Evolutionary conservation across 2,797 vertebrate genomes (phyloP), one percentile per base, ranked within the genome.

Genomic region (Oceanodroma leucorhoa): DNA sequence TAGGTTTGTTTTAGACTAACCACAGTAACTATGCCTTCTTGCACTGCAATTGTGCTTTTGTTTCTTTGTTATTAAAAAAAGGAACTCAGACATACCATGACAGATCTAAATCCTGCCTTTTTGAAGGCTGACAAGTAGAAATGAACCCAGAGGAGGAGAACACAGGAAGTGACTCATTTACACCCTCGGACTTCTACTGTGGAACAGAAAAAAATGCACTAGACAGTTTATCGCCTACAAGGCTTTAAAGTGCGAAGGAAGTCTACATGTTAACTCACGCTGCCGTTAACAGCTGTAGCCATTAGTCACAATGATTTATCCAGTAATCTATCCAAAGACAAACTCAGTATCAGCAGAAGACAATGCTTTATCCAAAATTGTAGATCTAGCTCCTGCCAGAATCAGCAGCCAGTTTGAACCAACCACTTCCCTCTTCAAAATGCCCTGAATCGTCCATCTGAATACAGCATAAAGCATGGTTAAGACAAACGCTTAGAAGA

Each of bases 111-210:
- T 65, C 65, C 91, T 92, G 91, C 60, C 30, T 80, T 89, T 91
- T 18, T 58, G 32, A 84, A 71, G 8, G 54, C 70, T 80, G 61
- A 58, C 69, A 78, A 71, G 53, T 22, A 54, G 72, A 88, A 94
- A 83, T 13, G 4, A 90, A 89, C 23, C 30, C 75, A 82, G 29
- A 43, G 51, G 34, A 30, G 38, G 10, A 58, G 29, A 83, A 80
- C 29, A 54, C 4, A 8, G 85, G 94, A 96, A 91, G n/a, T 91
- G 85, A 95, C 73, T 96, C 69, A 88, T 78, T 90, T 32, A 79
- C 20, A 88, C 50, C 62, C 87, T 61, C 0, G 0, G 29, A 83
- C 58, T 79, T 57, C 24, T 50, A 4, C 30, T 9, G 24, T 29
- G 30, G 43, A 86, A 57, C 27, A 88, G 38, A n/a, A 70, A 61